phyloP scores from a whole-genome alignment of 2,888 invertebrate species.

The Strigamia maritima region DNA sequence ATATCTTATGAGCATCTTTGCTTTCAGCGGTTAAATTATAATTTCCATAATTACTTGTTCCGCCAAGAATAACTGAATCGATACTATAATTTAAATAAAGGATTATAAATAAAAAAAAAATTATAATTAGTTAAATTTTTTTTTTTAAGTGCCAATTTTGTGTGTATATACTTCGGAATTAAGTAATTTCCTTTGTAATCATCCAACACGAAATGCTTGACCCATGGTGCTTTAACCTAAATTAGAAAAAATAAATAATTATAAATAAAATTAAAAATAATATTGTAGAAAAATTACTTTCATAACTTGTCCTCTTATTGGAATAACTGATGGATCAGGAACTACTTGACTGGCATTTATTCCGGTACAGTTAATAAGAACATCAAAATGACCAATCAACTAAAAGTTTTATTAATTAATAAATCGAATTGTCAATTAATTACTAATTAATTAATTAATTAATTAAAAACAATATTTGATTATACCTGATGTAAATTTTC shows the following conservation, averaged over 20 bases:
- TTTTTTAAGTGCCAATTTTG: too few relatives aligned
- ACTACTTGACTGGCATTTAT: conserved; percentile 64
- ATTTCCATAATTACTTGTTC: conserved; percentile 68
- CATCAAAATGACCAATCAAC: conserved; percentile 59
- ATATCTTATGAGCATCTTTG: conserved; percentile 62
- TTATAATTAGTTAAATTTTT: too few relatives aligned
- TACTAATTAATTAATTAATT: too few relatives aligned
- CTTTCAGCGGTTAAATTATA: conserved; percentile 59
- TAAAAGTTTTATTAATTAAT: conserved; percentile 38
- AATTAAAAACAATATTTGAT: background rate
- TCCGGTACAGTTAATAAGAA: conserved; percentile 78
- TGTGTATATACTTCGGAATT: too few relatives aligned
- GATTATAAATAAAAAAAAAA: too few relatives aligned
- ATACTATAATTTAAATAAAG: conserved; percentile 45
- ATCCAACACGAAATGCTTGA: too few relatives aligned
- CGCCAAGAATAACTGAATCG: conserved; percentile 68
- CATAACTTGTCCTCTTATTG: conserved; percentile 73
- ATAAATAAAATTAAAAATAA: too few relatives aligned
- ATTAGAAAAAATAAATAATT: too few relatives aligned
- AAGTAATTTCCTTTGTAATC: too few relatives aligned
- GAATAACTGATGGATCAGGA: conserved; percentile 61
- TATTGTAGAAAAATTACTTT: conserved; percentile 58
- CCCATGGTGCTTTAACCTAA: too few relatives aligned
- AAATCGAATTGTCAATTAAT: too few relatives aligned
- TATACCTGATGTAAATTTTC: conserved; percentile 56